A percentile compares a stretch with the other conserved stretches of the same genome.
Conservation (phyloP, 2,888 invertebrate genomes). For the Drosophila differens region DNA sequence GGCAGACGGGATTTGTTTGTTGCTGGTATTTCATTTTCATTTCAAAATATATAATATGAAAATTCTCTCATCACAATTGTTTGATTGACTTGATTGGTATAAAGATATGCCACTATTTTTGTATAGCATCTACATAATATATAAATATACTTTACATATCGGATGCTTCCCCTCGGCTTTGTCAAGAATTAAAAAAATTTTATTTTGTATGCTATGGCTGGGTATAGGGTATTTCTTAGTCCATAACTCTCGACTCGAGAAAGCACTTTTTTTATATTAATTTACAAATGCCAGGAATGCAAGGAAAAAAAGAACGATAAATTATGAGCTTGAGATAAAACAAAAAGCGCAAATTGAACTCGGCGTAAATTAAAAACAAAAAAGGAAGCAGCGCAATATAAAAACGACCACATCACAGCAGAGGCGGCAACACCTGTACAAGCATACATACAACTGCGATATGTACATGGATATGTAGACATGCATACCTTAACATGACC, state of each 20-base stretch:
- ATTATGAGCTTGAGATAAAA: slow-evolving; percentile 73
- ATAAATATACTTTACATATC: not conserved
- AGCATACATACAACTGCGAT: not conserved
- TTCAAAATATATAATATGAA: not conserved
- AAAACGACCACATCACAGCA: slow-evolving; percentile 55
- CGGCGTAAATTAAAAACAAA: slow-evolving; percentile 61
- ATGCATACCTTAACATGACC: slow-evolving; percentile 33
- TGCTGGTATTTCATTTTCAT: not conserved
- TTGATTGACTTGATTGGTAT: not conserved
- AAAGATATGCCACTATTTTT: not conserved
- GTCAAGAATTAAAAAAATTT: no score
- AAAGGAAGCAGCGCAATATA: slow-evolving; percentile 10
- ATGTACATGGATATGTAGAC: not conserved
- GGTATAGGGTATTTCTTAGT: not conserved
- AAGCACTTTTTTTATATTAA: slow-evolving; percentile 19
- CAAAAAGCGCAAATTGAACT: slow-evolving; percentile 72
- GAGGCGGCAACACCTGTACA: slow-evolving; percentile 59
- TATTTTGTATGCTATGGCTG: not conserved
- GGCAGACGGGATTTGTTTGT: not conserved
- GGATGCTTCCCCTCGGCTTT: not conserved
- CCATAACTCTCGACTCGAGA: not conserved
- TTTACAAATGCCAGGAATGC: slow-evolving; percentile 32
- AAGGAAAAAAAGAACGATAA: slow-evolving; percentile 45
- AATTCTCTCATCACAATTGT: not conserved
- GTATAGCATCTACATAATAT: not conserved